Percentiles rank a stretch among this genome's conserved stretches.
Conservation (phyloP, 2,888 invertebrate species). For the Drosophila phalerata region DNA sequence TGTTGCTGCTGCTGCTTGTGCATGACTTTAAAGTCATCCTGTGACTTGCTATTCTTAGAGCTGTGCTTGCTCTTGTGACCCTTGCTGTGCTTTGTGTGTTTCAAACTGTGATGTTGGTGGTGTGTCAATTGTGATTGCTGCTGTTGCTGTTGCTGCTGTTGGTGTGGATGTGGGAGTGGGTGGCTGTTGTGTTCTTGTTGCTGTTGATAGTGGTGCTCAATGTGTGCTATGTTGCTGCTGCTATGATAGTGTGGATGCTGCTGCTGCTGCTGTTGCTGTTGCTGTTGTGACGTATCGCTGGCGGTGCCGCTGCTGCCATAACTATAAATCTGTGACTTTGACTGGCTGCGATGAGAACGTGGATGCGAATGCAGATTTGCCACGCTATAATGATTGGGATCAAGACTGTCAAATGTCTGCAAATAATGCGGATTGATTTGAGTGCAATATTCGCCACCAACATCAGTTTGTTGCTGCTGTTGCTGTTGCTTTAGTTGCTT, state of each 20-base stretch:
- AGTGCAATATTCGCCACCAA: constrained; percentile 75
- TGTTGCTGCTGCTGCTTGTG: constrained; percentile 68
- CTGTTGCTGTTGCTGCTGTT: constrained; percentile 51
- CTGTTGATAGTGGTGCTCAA: constrained; percentile 82
- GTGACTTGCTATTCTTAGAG: constrained; percentile 72
- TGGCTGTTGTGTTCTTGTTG: constrained; percentile 21
- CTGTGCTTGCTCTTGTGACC: constrained; percentile 69
- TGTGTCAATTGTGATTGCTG: constrained; percentile 35
- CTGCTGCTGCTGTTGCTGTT: constrained; percentile 50
- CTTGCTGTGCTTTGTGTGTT: constrained; percentile 78
- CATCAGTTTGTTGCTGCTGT: constrained; percentile 23
- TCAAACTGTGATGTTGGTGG: constrained; percentile 75
- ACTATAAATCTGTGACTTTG: constrained; percentile 83
- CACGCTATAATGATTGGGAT: constrained; percentile 83
- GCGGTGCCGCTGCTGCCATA: constrained; percentile 78
- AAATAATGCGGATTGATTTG: constrained; percentile 83
- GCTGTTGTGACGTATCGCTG: constrained; percentile 69
- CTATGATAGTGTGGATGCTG: constrained; percentile 66
- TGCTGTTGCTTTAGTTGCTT: constrained; percentile 39
- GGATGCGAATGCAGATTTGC: constrained; percentile 62
- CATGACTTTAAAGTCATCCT: constrained; percentile 74
- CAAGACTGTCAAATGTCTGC: constrained; percentile 83
- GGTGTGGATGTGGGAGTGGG: constrained; percentile 44
- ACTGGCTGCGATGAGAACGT: constrained; percentile 81
- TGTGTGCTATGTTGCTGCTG: constrained; percentile 75